These are phyloP conservation scores for Sinohyriopsis cumingii DNA, from an alignment of 2,888 invertebrate species.

Conservation along the genomic window DNA sequence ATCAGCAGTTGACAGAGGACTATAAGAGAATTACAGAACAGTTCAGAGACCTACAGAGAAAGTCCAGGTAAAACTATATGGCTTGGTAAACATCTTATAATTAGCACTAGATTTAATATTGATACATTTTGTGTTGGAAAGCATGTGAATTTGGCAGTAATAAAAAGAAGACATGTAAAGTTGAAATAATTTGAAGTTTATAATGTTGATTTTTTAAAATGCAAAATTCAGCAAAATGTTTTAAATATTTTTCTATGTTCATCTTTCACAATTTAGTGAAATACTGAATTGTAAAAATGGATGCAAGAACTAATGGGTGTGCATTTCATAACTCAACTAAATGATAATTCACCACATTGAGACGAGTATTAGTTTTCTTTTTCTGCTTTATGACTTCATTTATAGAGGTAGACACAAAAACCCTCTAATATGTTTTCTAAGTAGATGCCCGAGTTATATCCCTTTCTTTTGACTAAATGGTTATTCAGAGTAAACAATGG, in stretches of 20 bases:
- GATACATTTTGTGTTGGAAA: not conserved
- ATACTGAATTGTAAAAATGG: not conserved
- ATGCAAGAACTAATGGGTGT: not conserved
- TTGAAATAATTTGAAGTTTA: too few relatives aligned
- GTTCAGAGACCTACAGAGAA: constrained; percentile 70
- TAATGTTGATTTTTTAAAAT: too few relatives aligned
- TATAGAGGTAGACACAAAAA: too few relatives aligned
- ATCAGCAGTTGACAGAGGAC: constrained; percentile 80
- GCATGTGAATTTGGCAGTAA: not conserved
- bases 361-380: not conserved
- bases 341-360: not conserved
- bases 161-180: too few relatives aligned
- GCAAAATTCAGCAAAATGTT: too few relatives aligned
- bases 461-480: too few relatives aligned
- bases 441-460: too few relatives aligned
- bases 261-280: too few relatives aligned
- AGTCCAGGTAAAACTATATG: constrained; percentile 63
- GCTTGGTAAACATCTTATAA: not conserved
- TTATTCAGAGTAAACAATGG: too few relatives aligned
- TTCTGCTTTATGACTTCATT: not conserved
- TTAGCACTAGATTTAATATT: not conserved
- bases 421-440: too few relatives aligned
- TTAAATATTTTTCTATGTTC: too few relatives aligned
- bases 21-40: constrained; percentile 73
- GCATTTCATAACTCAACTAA: not conserved